Evolutionary conservation across 2,113 vertebrate species (phyloP), one percentile per base, ranked within the genome.

Genomic region (Chaetodon trifascialis): DNA sequence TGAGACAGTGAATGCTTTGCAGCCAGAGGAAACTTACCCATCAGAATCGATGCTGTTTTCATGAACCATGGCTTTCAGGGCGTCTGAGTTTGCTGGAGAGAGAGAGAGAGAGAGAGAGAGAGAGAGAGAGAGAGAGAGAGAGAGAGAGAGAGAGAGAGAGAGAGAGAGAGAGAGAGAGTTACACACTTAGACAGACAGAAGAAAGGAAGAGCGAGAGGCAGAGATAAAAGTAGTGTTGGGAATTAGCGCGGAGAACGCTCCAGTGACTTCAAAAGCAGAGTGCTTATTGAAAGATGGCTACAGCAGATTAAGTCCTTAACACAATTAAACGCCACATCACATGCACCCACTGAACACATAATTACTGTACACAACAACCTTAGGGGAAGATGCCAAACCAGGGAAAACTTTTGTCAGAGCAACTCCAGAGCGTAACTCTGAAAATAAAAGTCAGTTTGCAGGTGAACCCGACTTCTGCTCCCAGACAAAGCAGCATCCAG

Each of bases 1-100:
- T 1, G 40, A 34, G 1, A 4, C 0, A 1, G 38, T 2, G 40
- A 72, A 23, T 12, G 63, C 47, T 7, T 55, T 21, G 6, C 15
- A 44, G 60, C 42, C 19, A n/a, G 44, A 25, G 47, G 4, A 55
- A 25, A 69, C 96, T 97, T 91, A 99, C 98, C 96, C 97, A 44
- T 99, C 98, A 47, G 96, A 96, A 46, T 99, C 97, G 34, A 91
- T 58, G 87, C 94, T 96, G 94, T 93, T 97, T 9, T 97, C 96
- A 66, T 94, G 89, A 67, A 99, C 88, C 98, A 99, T 98, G 81
- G 98, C 97, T 82, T 97, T 97, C 84, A 99, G 94, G 63, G 98
- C 96, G 86, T 98, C 98, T 0, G 96, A 96, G 91, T 99, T 99
- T 47, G 97, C 98, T 99, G 81, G 36, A 42, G 36, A 63, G 16